Percentiles rank a stretch among this genome's conserved stretches.
phyloP scores from a whole-genome alignment of 1,140 invertebrate species.

The Drosophila setifemur region DNA sequence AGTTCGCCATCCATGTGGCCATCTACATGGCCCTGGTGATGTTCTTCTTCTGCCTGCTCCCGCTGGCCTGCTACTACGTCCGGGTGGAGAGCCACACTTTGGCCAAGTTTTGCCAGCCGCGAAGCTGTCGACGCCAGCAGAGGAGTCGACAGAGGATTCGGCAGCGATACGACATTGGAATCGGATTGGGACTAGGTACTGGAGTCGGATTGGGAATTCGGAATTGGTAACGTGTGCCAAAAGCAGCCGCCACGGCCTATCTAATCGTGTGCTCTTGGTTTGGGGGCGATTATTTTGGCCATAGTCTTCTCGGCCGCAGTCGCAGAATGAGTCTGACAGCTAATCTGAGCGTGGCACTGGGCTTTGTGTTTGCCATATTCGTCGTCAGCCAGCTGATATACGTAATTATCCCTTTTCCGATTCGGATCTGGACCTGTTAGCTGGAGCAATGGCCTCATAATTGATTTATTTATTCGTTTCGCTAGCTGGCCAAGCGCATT shows the following conservation, averaged over 20 bases:
- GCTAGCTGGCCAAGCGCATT: conserved; percentile 65
- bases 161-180: conserved; percentile 37
- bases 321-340: conserved; percentile 51
- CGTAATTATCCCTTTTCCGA: conserved; percentile 39
- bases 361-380: conserved; percentile 52
- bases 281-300: conserved; percentile 26
- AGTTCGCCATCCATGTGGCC: conserved; percentile 33
- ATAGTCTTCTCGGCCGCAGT: conserved; percentile 27
- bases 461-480: conserved; percentile 30
- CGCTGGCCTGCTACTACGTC: conserved; percentile 64
- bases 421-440: not conserved
- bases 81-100: conserved; percentile 60
- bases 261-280: conserved; percentile 43
- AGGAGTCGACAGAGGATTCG: conserved; percentile 1
- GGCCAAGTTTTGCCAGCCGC: conserved; percentile 55
- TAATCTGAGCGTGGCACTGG: conserved; percentile 46
- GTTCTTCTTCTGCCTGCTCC: conserved; percentile 55
- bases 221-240: conserved; percentile 76
- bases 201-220: conserved; percentile 41
- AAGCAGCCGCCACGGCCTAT: conserved; percentile 35
- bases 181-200: conserved; percentile 19
- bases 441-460: conserved; percentile 6
- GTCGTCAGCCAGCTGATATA: conserved; percentile 48
- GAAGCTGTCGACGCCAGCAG: conserved; percentile 40
- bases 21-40: conserved; percentile 47